Conservation (phyloP, 2,797 vertebrate genomes). For the Pseudomugil tenellus region DNA sequence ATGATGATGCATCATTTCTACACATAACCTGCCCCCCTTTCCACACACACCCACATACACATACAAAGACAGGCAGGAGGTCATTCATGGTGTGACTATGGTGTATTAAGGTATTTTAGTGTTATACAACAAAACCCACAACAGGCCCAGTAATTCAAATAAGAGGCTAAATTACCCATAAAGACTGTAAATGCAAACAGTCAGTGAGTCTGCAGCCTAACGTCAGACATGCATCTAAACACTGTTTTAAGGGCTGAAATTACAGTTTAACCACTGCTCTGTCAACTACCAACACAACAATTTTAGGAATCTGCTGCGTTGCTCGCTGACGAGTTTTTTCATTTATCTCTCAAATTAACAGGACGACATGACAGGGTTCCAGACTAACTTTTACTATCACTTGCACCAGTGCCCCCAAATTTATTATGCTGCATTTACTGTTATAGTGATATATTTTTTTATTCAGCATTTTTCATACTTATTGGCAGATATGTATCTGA, state of each 20-base stretch:
- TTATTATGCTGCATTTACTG: not conserved
- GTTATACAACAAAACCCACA: slow-evolving; percentile 67
- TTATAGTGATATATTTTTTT: not conserved
- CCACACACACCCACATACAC: slow-evolving; percentile 3
- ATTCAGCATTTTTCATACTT: not conserved
- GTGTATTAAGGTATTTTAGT: slow-evolving; percentile 65
- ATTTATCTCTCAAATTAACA: slow-evolving; percentile 33
- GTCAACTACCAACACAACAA: slow-evolving; percentile 62
- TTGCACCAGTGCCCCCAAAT: too few relatives aligned
- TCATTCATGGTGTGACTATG: slow-evolving; percentile 44
- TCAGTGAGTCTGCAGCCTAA: slow-evolving; percentile 57
- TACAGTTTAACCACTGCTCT: slow-evolving; percentile 59
- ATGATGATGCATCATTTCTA: slow-evolving; percentile 51
- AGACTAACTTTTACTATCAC: not conserved
- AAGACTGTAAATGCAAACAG: slow-evolving; percentile 56
- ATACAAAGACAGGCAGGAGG: slow-evolving; percentile 45
- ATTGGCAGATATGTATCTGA: not conserved
- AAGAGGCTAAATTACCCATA: slow-evolving; percentile 59
- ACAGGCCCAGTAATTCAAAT: slow-evolving; percentile 53
- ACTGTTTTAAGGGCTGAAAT: slow-evolving; percentile 68
- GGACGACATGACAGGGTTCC: not conserved
- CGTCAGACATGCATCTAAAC: slow-evolving; percentile 63
- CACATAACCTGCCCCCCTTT: slow-evolving; percentile 10
- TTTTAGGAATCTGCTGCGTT: slow-evolving; percentile 47
- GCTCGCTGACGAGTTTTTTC: slow-evolving; percentile 40